Base-by-base conservation (phyloP, 2,113 vertebrate species). In the Cinclus mexicanus region DNA sequence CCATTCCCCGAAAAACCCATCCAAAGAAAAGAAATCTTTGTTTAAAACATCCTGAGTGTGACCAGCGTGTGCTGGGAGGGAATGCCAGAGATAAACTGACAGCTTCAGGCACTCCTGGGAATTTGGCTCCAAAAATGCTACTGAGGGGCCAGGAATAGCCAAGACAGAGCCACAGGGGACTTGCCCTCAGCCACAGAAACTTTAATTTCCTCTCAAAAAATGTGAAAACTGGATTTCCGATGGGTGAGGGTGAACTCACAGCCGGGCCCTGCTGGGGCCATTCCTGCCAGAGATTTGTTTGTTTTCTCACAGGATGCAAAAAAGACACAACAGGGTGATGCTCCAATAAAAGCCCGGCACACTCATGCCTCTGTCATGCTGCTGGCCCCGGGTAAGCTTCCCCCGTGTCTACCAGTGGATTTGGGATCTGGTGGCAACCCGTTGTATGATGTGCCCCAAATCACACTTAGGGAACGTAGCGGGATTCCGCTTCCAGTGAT, bases 281-380 rank as follows among this genome's bases (percentile, higher is more conserved):
- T 26, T 67, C 41, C 46, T 63, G 75, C 37, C 42, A 15, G 55
- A 33, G 59, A 24, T 56, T 90, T 95, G 94, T 96, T 96, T 95
- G 79, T 84, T 90, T 93, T 85, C 94, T 71, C 85, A 96, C 95
- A 97, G 97, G 97, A 97, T 94, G 91, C 82, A 52, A 83, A 81
- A 79, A 95, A 96, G 95, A 96, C 95, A 71, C 77, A 96, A 95
- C 91, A 94, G 83, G 71, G 67, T 44, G 29, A 95, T 88, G 93
- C 78, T 90, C 68, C 15, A 29, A 81, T 76, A 69, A 93, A 29
- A 92, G 37, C 23, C 63, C 33, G 0, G 49, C 80, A 44, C 14
- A 4, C 24, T 89, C 21, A 49, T 8, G 17, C 57, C 31, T 47
- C 46, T 29, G 29, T 78, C 46, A 56, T 3, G 24, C 22, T 33